Evolutionary conservation across 2,113 vertebrate species (phyloP).

Genomic region (Hyaena hyaena): DNA sequence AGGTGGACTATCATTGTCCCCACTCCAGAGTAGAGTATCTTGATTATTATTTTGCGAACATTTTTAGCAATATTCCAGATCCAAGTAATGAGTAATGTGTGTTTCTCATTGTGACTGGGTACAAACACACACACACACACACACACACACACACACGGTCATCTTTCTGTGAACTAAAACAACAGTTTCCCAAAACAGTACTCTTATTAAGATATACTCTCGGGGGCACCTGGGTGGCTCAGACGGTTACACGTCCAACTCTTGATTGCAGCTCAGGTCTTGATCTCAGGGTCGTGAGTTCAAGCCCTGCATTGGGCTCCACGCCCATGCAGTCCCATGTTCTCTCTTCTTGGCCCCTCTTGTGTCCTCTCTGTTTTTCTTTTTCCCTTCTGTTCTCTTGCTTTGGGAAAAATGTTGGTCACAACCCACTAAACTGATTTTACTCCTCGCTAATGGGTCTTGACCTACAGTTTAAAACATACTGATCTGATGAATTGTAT

Average conservation of each 20-base stretch:
- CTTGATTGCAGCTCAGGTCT: too few relatives aligned
- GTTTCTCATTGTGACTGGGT: not conserved
- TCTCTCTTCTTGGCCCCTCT: not conserved
- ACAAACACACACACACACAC: not conserved
- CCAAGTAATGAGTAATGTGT: not conserved
- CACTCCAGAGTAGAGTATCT: not conserved
- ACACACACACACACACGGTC: not conserved
- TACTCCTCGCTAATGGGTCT: not conserved
- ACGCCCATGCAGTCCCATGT: too few relatives aligned
- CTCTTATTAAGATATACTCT: not conserved
- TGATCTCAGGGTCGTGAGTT: too few relatives aligned
- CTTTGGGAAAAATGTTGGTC: conserved; percentile 4
- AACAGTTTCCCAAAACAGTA: not conserved
- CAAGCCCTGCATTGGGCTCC: too few relatives aligned
- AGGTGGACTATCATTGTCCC: not conserved
- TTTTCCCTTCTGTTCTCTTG: not conserved
- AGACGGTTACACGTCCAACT: too few relatives aligned
- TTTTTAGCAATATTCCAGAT: not conserved
- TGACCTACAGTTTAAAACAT: not conserved
- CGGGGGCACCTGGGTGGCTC: too few relatives aligned
- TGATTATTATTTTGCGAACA: not conserved
- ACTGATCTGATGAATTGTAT: not conserved
- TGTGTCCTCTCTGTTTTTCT: not conserved
- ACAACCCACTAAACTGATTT: conserved; percentile 5
- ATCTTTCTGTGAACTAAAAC: not conserved